Evolutionary conservation across 2,888 invertebrate genomes (phyloP).

Genomic region (Branchellion lobata): DNA sequence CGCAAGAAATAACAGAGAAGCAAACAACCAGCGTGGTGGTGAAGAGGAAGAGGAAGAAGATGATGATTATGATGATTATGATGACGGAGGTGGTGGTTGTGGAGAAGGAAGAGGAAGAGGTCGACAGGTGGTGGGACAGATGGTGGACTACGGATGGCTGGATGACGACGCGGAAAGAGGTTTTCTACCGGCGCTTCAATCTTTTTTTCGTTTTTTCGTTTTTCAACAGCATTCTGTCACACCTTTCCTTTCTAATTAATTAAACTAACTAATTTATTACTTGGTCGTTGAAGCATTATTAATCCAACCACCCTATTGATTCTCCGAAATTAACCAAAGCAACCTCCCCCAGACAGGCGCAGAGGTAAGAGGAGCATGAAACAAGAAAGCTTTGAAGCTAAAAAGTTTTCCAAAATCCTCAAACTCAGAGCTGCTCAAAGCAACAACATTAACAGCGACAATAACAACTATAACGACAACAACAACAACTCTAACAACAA

Average conservation of each 20-base stretch:
- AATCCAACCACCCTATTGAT: no score
- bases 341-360: no score
- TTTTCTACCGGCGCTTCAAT: no score
- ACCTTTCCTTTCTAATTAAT: no score
- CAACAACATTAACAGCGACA: background rate
- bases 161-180: background rate
- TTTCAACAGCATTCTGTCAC: no score
- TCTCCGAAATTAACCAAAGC: no score
- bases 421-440: background rate
- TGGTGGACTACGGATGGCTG: conserved; percentile 36
- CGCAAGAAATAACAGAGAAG: background rate
- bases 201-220: no score
- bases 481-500: background rate
- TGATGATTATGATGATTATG: background rate
- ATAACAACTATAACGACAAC: background rate
- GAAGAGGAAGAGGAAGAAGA: background rate
- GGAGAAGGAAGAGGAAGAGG: background rate
- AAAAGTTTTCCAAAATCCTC: background rate
- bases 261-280: no score
- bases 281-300: no score
- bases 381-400: conserved; percentile 3
- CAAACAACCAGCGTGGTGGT: background rate
- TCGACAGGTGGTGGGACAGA: background rate
- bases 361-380: background rate
- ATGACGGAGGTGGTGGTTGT: background rate